A percentile compares a stretch with the other conserved stretches of the same genome.
These are phyloP conservation scores for Barbus barbus DNA, from an alignment of 2,113 vertebrate species.

Conservation along the genomic window DNA sequence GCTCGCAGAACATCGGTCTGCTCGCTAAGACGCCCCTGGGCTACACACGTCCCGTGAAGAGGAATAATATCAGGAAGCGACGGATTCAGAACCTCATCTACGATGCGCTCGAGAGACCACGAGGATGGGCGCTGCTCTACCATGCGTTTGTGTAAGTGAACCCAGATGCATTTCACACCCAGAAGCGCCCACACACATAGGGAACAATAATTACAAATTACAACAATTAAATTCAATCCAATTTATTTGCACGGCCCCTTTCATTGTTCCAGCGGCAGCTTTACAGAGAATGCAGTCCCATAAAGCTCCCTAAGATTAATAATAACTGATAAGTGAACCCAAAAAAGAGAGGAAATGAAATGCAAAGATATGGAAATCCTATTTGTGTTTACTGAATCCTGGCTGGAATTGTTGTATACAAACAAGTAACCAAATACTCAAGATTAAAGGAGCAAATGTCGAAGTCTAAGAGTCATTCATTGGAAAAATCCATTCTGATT, in stretches of 20 bases:
- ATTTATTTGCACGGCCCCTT: not conserved
- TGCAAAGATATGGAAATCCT: too few relatives aligned
- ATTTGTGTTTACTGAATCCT: too few relatives aligned
- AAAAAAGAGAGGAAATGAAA: too few relatives aligned
- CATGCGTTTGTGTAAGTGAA: conserved; percentile 96
- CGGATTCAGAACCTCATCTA: conserved; percentile 95
- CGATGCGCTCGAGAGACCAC: conserved; percentile 92
- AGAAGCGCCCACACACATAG: conserved; percentile 29
- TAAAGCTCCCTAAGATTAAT: not conserved
- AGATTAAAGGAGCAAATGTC: too few relatives aligned
- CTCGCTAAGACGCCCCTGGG: conserved; percentile 89
- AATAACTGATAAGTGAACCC: not conserved
- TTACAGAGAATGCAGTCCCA: not conserved
- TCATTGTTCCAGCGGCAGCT: not conserved
- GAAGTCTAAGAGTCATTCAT: too few relatives aligned
- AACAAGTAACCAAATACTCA: too few relatives aligned
- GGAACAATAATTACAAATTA: conserved; percentile 2
- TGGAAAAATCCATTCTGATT: too few relatives aligned
- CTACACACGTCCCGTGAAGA: conserved; percentile 85
- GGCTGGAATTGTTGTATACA: too few relatives aligned
- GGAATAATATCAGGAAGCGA: conserved; percentile 88
- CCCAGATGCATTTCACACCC: not conserved
- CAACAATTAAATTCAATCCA: not conserved
- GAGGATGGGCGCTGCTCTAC: conserved; percentile 97
- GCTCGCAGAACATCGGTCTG: conserved; percentile 86